phyloP scores from a whole-genome alignment of 2,888 invertebrate species.

The Pristionchus exspectatus region DNA sequence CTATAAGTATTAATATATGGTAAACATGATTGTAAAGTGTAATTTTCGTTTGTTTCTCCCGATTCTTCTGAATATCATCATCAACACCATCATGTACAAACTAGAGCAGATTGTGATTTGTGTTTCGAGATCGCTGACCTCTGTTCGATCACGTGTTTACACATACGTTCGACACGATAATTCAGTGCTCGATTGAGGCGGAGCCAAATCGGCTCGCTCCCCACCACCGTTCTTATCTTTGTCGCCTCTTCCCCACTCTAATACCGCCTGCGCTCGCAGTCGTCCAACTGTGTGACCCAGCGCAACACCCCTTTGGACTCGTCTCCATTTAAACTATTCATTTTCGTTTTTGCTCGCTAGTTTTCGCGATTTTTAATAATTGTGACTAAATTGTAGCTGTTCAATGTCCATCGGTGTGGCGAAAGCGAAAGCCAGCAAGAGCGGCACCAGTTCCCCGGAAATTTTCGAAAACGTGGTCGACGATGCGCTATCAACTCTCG shows the following conservation, averaged over 20 bases:
- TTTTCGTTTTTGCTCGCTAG: background rate
- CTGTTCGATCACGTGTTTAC: constrained; percentile 26
- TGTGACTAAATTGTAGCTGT: background rate
- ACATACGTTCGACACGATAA: background rate
- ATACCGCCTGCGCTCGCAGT: background rate
- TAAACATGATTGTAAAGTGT: background rate
- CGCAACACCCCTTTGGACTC: constrained; percentile 14
- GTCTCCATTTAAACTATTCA: background rate
- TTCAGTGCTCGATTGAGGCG: background rate
- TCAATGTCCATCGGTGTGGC: background rate
- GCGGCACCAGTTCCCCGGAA: background rate
- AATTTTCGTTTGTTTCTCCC: background rate
- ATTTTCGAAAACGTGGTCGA: constrained; percentile 8
- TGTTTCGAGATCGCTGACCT: background rate
- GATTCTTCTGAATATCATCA: background rate
- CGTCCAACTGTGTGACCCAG: constrained; percentile 27
- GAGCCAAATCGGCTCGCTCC: background rate
- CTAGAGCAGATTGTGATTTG: constrained; percentile 10
- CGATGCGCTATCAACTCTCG: constrained; percentile 31
- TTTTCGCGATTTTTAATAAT: background rate
- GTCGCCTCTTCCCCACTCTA: background rate
- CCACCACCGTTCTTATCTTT: background rate
- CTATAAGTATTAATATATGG: background rate
- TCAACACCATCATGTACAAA: constrained; percentile 13
- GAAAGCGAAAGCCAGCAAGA: background rate